A percentile compares a stretch with the other conserved stretches of the same genome.
These are phyloP conservation scores for Hemithea aestivaria DNA, from an alignment of 2,888 invertebrate genomes.

Conservation along the genomic window DNA sequence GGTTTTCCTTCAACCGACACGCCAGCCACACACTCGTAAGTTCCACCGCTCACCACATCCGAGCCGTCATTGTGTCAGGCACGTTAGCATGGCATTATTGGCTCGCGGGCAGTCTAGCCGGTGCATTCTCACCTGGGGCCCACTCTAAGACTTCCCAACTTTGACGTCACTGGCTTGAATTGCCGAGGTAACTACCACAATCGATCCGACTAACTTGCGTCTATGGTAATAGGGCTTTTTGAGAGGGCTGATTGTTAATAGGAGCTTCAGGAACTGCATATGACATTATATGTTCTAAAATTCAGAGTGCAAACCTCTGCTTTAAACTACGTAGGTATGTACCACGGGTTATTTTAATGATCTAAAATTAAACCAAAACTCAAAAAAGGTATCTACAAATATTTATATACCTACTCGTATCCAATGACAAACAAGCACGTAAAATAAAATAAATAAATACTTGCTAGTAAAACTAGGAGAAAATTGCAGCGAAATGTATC, in stretches of 20 bases:
- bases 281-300: too few relatives aligned
- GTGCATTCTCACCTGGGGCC: slow-evolving; percentile 77
- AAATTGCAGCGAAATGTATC: slow-evolving; percentile 3
- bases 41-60: slow-evolving; percentile 22
- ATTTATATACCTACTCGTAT: too few relatives aligned
- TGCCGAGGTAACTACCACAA: slow-evolving; percentile 55
- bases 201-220: slow-evolving; percentile 47
- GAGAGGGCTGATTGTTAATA: too few relatives aligned
- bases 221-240: slow-evolving; percentile 23
- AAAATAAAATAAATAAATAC: slow-evolving; percentile 20
- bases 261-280: too few relatives aligned
- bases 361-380: slow-evolving; percentile 1
- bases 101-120: slow-evolving; percentile 72
- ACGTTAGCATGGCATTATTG: slow-evolving; percentile 59
- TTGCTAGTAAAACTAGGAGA: too few relatives aligned
- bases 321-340: too few relatives aligned
- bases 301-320: too few relatives aligned
- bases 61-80: slow-evolving; percentile 29
- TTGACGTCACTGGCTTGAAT: slow-evolving; percentile 61
- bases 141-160: slow-evolving; percentile 75
- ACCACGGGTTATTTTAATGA: too few relatives aligned
- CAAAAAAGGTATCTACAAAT: too few relatives aligned
- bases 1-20: slow-evolving; percentile 5
- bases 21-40: slow-evolving; percentile 20
- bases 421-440: background rate